Evolutionary conservation across 2,888 invertebrate species (phyloP), one percentile per base, ranked within the genome.

Genomic region (Eupithecia vulgata): DNA sequence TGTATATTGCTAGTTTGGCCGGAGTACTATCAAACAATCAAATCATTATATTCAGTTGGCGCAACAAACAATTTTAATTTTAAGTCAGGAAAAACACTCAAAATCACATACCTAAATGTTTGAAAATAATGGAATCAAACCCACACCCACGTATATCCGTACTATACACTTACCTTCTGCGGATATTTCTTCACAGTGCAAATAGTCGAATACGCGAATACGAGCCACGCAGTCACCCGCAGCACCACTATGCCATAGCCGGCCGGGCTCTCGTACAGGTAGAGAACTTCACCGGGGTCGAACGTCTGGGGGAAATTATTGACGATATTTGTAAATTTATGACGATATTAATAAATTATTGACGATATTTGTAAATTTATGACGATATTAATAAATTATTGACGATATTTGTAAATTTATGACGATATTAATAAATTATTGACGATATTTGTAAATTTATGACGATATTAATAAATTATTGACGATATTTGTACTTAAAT

Each of bases 211-310:
- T 96, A 95, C 0, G 96, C 93, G 82, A 98, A 98, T 93, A 98
- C 97, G 74, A 96, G 93, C 98, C 98, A 99, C 0, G 97, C 98
- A 0, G 96, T 82, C 0, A 98, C 90, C 62, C 98, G 95, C 69
- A 98, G 88, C 5, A 95, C 94, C 13, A 98, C 96, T 8, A 99
- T 91, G 0, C 97, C 97, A 83, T 98, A 98, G 0, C 99, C 99
- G 0, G 98, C 97, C 0, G 97, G 97, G 61, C 98, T 98, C 91
- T 99, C 98, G 85, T 98, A 99, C 2, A 98, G 88, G 85, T 99
- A 98, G 15, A 98, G 88, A 0, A 99, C 98, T 89, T 97, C 95
- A 2, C 98, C 99, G 0, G 98, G 98, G 89, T 99, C 99, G 86
- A 98, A 98, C 1, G 96, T 96, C 97, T 97, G 88, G 79, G 76